Evolutionary conservation across 2,113 vertebrate species (phyloP).

Genomic region (Sebastes fasciatus): DNA sequence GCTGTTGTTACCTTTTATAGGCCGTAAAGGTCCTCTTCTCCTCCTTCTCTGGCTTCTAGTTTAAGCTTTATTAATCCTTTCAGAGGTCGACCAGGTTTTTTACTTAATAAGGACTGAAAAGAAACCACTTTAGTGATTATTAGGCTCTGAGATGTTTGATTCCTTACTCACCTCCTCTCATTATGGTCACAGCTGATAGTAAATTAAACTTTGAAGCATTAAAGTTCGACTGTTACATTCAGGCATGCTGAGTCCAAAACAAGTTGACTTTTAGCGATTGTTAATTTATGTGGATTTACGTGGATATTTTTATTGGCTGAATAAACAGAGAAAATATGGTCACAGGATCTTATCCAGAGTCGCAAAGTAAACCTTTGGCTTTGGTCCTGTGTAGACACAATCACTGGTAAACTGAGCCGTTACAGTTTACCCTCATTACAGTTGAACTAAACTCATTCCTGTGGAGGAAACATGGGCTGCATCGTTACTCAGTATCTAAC

Average conservation of each 20-base stretch:
- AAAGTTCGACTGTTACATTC: background rate
- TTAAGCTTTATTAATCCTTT: slow-evolving; percentile 29
- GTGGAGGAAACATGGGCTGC: background rate
- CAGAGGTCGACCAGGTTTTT: slow-evolving; percentile 4
- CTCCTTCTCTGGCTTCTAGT: slow-evolving; percentile 10
- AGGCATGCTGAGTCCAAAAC: background rate
- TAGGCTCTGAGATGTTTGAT: background rate
- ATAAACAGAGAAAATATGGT: slow-evolving; percentile 1
- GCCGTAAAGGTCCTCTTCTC: slow-evolving; percentile 1
- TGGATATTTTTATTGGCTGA: slow-evolving; percentile 16
- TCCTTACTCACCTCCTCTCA: background rate
- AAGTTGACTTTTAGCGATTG: background rate
- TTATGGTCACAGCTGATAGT: background rate
- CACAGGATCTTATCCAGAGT: slow-evolving; percentile 24
- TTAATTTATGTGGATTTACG: background rate
- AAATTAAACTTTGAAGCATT: background rate
- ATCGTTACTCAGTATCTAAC: background rate
- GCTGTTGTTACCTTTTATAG: slow-evolving; percentile 70
- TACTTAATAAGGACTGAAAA: slow-evolving; percentile 44
- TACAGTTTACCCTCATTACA: slow-evolving; percentile 3
- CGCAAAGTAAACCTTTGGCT: background rate
- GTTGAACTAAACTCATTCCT: background rate
- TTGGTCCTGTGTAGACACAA: background rate
- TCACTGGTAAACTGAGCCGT: background rate
- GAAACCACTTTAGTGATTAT: background rate